Conservation (phyloP, 2,888 invertebrate species). For the Drosophila subsilvestris region DNA sequence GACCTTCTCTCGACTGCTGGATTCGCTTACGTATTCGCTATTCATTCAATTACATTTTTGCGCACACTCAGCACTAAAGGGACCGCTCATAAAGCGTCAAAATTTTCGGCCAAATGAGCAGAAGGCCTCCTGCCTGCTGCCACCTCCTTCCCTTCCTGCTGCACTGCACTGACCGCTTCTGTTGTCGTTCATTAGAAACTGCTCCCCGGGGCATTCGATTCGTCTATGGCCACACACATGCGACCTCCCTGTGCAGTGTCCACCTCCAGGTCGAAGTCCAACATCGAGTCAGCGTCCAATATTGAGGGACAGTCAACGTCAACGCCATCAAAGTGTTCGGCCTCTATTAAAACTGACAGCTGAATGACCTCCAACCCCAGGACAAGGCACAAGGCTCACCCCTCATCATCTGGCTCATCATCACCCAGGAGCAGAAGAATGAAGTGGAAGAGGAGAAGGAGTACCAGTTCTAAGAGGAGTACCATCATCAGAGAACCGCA, state of each 20-base stretch:
- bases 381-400: background rate
- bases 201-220: slow-evolving; percentile 67
- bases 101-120: slow-evolving; percentile 73
- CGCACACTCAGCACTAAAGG: slow-evolving; percentile 80
- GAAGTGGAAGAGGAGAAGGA: background rate
- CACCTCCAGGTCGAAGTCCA: background rate
- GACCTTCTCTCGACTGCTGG: slow-evolving; percentile 29
- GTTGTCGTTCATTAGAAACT: slow-evolving; percentile 73
- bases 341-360: slow-evolving; percentile 75
- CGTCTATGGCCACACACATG: slow-evolving; percentile 31
- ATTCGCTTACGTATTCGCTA: slow-evolving; percentile 10
- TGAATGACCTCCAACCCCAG: slow-evolving; percentile 13
- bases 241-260: slow-evolving; percentile 11
- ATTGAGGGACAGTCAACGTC: slow-evolving; percentile 36
- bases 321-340: slow-evolving; percentile 70
- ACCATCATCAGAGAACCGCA: slow-evolving; percentile 34
- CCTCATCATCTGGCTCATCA: slow-evolving; percentile 12
- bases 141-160: slow-evolving; percentile 4
- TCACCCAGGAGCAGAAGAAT: slow-evolving; percentile 1
- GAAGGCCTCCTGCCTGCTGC: slow-evolving; percentile 13
- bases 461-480: background rate
- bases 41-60: slow-evolving; percentile 79
- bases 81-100: slow-evolving; percentile 79
- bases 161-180: slow-evolving; percentile 4
- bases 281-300: background rate